These are phyloP conservation scores for Kryptolebias ocellatus DNA, from an alignment of 2,797 vertebrate genomes.

Conservation along the genomic window DNA sequence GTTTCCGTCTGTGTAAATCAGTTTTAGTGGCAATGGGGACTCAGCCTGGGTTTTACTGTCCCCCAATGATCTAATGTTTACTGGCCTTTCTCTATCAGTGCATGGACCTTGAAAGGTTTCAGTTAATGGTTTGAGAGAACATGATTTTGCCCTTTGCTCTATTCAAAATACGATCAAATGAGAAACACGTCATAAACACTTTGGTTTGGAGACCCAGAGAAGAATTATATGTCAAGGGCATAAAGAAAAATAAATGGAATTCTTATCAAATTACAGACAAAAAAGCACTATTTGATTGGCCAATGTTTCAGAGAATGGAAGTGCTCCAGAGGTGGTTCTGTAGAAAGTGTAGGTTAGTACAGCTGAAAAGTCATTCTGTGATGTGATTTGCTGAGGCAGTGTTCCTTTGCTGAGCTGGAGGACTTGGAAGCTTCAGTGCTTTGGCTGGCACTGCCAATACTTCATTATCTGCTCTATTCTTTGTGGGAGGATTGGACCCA, in stretches of 20 bases:
- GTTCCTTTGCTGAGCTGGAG: constrained; percentile 63
- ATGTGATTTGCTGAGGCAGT: constrained; percentile 80
- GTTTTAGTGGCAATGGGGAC: constrained; percentile 89
- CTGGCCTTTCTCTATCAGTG: constrained; percentile 63
- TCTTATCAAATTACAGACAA: constrained; percentile 65
- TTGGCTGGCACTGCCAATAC: constrained; percentile 69
- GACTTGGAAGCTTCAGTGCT: constrained; percentile 71
- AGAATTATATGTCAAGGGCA: constrained; percentile 39
- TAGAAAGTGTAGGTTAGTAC: constrained; percentile 66
- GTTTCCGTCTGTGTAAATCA: constrained; percentile 91
- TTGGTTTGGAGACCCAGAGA: constrained; percentile 17
- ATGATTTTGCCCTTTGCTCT: constrained; percentile 47
- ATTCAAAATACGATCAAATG: constrained; percentile 49
- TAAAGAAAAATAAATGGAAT: constrained; percentile 60
- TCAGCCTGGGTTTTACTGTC: constrained; percentile 69
- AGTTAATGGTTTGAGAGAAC: constrained; percentile 45
- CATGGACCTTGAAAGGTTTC: constrained; percentile 34
- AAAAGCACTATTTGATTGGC: constrained; percentile 70
- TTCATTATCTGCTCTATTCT: constrained; percentile 80
- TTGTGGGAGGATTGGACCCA: constrained; percentile 78
- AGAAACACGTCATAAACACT: constrained; percentile 15
- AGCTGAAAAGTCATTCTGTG: constrained; percentile 71
- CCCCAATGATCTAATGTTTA: constrained; percentile 57
- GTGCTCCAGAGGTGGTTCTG: constrained; percentile 60
- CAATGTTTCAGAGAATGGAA: constrained; percentile 60